Evolutionary conservation across 1,140 invertebrate genomes (phyloP), one percentile per base, ranked within the genome.

Genomic region (Bombus picipes): DNA sequence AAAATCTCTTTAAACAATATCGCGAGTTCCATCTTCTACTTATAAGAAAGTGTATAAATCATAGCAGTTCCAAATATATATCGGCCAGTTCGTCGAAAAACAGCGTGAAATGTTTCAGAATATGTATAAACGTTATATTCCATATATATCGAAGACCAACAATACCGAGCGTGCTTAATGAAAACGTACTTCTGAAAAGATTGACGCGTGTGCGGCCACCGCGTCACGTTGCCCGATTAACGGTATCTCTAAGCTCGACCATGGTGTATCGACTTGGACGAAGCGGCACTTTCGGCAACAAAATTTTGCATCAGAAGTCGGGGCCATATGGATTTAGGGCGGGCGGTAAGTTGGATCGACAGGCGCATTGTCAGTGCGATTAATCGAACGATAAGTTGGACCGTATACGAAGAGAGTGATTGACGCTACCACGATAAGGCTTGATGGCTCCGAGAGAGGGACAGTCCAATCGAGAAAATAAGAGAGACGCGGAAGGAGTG

Each of bases 361-460:
- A 91, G 90, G 86, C 89, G 89, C 86, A 91, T 91, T 91, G 90
- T 91, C 88, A 83, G 62, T 75, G 83, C 90, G 90, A 91, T 91
- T 91, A 91, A 91, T 91, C 90, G 90, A 89, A 86, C 90, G 90
- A 91, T 91, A 91, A 91, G 90, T 91, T 88, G 53, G 81, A 84
- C 73, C 83, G 78, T 89, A 74, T 84, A 87, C 81, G 65, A 75
- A 85, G 86, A 88, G 90, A 88, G 82, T 91, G 90, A 91, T 91
- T 91, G 90, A 91, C 90, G 90, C 83, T 72, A 86, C 86, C 77
- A 81, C 90, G 90, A 91, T 91, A 91, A 91, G 90, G 82, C 77
- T 89, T 89, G 90, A 91, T 91, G 90, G 90, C 57, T 73, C 62
- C 39, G 65, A 43, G 83, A 86, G 83, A 85, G 75, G 82, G 75